Conservation (phyloP, 2,113 vertebrate species). For the Paradisaea rubra region DNA sequence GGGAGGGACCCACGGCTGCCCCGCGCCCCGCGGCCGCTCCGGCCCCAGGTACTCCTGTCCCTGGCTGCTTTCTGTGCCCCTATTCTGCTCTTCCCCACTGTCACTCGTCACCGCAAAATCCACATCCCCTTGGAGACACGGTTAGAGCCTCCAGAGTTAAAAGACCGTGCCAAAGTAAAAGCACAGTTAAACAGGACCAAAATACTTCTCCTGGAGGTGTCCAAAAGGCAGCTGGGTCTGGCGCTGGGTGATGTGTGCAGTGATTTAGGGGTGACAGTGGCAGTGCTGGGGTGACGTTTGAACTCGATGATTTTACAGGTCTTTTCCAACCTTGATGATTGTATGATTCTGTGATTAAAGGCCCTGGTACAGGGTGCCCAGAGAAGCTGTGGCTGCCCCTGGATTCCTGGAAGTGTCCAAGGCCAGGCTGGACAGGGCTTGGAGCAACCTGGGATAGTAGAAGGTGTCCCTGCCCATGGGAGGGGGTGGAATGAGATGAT, state of each 20-base stretch:
- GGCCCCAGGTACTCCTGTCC: fast-evolving
- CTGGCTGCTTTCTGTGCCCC: fast-evolving
- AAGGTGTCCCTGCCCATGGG: not conserved
- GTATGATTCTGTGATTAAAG: not conserved
- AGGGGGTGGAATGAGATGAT: not conserved
- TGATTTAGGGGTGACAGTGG: not conserved
- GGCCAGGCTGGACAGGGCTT: fast-evolving
- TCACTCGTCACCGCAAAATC: not conserved
- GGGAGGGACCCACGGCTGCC: too few relatives aligned
- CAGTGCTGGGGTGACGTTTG: not conserved
- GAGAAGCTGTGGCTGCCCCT: not conserved
- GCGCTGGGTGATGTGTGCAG: not conserved
- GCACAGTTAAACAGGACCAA: not conserved
- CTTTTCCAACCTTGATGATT: not conserved
- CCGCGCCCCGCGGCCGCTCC: not conserved
- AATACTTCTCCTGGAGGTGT: not conserved
- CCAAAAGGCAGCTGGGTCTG: not conserved
- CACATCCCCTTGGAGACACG: not conserved
- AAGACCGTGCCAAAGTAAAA: not conserved
- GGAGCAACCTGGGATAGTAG: fast-evolving
- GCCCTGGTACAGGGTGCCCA: fast-evolving
- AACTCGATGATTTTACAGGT: not conserved
- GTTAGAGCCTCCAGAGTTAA: not conserved
- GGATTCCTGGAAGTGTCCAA: not conserved
- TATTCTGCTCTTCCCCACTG: not conserved